A percentile compares a stretch with the other conserved stretches of the same genome.
Conservation (phyloP, 2,888 invertebrate species). For the Coelogynopora nodosa region DNA sequence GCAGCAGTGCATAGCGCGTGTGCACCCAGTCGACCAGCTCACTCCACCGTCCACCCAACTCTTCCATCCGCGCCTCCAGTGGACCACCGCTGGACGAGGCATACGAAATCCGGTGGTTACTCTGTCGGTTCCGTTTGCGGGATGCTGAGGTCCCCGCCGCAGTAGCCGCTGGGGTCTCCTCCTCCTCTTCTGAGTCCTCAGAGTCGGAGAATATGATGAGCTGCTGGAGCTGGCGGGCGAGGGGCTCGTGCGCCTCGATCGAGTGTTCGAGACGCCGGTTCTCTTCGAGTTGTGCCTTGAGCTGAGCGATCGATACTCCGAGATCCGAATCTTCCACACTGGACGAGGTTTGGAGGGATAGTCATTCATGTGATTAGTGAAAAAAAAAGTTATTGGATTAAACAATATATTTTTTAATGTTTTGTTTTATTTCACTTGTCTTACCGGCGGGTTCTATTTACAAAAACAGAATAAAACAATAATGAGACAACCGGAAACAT, state of each 20-base stretch:
- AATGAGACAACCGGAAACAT: too few relatives aligned
- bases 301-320: background rate
- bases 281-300: background rate
- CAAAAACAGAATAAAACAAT: too few relatives aligned
- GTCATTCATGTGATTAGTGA: too few relatives aligned
- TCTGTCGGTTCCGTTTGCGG: background rate
- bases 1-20: background rate
- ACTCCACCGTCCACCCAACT: background rate
- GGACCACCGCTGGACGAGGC: background rate
- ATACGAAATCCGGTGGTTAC: background rate
- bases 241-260: background rate
- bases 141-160: background rate
- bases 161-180: background rate
- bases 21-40: background rate
- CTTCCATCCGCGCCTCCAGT: background rate
- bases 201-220: background rate
- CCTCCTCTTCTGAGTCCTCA: background rate
- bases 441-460: too few relatives aligned
- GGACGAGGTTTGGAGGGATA: too few relatives aligned
- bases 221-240: background rate
- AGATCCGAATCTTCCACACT: background rate
- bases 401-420: too few relatives aligned
- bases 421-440: too few relatives aligned
- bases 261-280: background rate
- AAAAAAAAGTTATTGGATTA: too few relatives aligned